These are phyloP conservation scores for Lasiurus borealis DNA, from an alignment of 2,113 vertebrate genomes.

Conservation along the genomic window DNA sequence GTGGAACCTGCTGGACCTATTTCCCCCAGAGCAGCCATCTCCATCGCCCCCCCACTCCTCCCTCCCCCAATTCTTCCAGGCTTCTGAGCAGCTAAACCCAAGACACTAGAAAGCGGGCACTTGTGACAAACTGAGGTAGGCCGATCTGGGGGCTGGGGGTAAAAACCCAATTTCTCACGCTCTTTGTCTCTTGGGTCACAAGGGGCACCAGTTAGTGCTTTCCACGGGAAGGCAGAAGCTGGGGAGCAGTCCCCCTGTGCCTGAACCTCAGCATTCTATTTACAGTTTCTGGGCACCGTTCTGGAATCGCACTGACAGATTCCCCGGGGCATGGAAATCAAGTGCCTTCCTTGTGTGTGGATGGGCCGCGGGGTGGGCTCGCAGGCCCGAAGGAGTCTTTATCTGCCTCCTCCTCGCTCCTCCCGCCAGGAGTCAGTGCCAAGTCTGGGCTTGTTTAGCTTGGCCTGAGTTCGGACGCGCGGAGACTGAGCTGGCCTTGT, in stretches of 20 bases:
- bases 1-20: neutral
- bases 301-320: conserved; percentile 69
- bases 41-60: no score
- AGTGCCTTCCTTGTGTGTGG: conserved; percentile 10
- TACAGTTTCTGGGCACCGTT: conserved; percentile 61
- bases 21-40: neutral
- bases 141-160: neutral
- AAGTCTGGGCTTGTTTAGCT: conserved; percentile 61
- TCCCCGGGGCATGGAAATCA: conserved; percentile 64
- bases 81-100: neutral
- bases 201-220: neutral
- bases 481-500: conserved; percentile 46
- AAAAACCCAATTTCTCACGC: neutral
- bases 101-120: neutral
- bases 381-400: conserved; percentile 12
- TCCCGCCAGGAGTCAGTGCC: conserved; percentile 10
- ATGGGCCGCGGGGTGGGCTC: neutral
- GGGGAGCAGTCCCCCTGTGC: neutral
- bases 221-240: neutral
- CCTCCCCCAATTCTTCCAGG: no score
- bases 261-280: conserved; percentile 63
- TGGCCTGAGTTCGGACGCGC: conserved; percentile 32
- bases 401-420: conserved; percentile 13
- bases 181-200: neutral
- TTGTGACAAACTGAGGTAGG: neutral